Base-by-base conservation (phyloP, 2,888 invertebrate species). In the Drosophila trichaetosa region DNA sequence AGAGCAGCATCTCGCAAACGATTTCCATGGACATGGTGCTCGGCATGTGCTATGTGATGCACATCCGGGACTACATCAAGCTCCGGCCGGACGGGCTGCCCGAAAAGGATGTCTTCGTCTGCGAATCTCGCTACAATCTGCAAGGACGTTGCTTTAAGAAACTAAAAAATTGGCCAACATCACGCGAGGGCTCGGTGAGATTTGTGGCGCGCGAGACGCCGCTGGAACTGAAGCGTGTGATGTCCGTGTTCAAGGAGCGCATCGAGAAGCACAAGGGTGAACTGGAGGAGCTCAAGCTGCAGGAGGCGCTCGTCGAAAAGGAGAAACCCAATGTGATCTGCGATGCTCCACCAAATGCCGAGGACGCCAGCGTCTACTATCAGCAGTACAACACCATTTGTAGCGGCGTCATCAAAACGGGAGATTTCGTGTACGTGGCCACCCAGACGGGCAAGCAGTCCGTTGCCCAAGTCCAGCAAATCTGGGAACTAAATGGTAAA, bases 371-470 rank as follows among this genome's bases (percentile, higher is more conserved):
- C 92, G 96, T 96, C 0, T 98, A 98, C 93, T 99, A 97, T 93
- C 98, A 99, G 92, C 99, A 99, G 91, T 97, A 97, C 93, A 97
- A 97, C 91, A 96, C 97, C 0, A 95, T 96, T 31, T 96, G 96
- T 86, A 96, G 96, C 54, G 97, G 97, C 3, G 95, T 96, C 0
- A 95, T 97, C 59, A 97, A 97, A 94, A 96, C 96, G 0, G 98
- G 99, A 1, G 99, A 99, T 93, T 98, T 96, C 92, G 99, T 99
- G 51, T 98, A 99, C 91, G 98, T 99, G 18, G 97, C 97, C 69
- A 97, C 97, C 0, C 97, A 97, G 88, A 97, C 97, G 21, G 97
- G 97, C 56, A 96, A 97, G 92, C 98, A 98, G 92, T 95, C 98
- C 87, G 96, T 99, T 73, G 97, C 98, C 16, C 97, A 99, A 92